Evolutionary conservation across 92 coral and sea anemone genomes (phyloP).

Genomic region (Siderastrea radians): DNA sequence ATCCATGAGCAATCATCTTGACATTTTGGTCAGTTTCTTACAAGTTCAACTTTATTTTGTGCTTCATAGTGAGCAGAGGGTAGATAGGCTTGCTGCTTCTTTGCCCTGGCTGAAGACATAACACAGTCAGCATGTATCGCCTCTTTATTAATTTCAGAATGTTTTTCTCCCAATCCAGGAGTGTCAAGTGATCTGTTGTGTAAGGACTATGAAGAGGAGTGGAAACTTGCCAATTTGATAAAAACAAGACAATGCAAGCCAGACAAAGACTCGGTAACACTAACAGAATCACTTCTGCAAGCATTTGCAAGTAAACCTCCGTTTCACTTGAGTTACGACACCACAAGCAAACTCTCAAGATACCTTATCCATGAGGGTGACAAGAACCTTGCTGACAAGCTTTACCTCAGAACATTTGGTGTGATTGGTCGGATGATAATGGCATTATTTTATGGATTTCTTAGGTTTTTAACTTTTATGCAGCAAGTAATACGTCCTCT

Average conservation of each 20-base stretch:
- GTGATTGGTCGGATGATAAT: not conserved
- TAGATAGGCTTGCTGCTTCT: too few relatives aligned
- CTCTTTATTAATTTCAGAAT: not conserved
- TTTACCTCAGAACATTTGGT: slow-evolving; percentile 28
- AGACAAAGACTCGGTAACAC: slow-evolving; percentile 37
- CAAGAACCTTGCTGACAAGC: slow-evolving; percentile 44
- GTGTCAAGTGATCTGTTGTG: slow-evolving; percentile 34
- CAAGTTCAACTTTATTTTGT: too few relatives aligned
- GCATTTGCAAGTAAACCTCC: slow-evolving; percentile 51
- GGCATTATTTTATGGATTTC: slow-evolving; percentile 20
- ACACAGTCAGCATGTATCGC: not conserved
- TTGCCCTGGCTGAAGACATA: not conserved
- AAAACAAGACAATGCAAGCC: slow-evolving; percentile 41
- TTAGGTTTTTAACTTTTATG: not conserved
- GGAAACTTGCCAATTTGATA: slow-evolving; percentile 31
- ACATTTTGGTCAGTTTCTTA: too few relatives aligned
- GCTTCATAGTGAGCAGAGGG: too few relatives aligned
- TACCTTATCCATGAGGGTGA: slow-evolving; percentile 13
- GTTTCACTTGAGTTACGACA: slow-evolving; percentile 46
- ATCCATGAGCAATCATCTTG: too few relatives aligned
- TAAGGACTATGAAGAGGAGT: slow-evolving; percentile 30
- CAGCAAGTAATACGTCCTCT: slow-evolving; percentile 33
- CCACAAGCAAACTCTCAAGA: slow-evolving; percentile 49
- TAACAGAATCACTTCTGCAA: slow-evolving; percentile 46
- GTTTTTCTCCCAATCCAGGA: slow-evolving; percentile 19